Evolutionary conservation across 2,797 vertebrate species (phyloP).

Genomic region (Melanotaenia nigrans): DNA sequence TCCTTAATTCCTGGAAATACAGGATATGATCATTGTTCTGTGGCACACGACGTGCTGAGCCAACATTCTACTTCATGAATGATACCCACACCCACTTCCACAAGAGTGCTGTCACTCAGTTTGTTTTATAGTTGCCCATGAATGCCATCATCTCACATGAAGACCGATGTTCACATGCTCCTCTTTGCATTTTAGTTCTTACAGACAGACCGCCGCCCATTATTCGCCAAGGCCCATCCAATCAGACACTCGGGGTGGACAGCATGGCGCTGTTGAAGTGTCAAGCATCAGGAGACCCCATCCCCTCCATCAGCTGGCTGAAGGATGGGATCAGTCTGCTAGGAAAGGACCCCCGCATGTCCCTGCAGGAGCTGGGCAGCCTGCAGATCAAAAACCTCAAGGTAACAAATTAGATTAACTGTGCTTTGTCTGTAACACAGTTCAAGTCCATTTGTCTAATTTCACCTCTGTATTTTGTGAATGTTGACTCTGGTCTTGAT

Average conservation of each 20-base stretch:
- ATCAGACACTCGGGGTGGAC: conserved; percentile 93
- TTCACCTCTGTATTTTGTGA: not conserved
- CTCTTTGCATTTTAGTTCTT: conserved; percentile 85
- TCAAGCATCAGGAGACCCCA: conserved; percentile 96
- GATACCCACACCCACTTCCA: conserved; percentile 53
- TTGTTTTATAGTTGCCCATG: conserved; percentile 36
- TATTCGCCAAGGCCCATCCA: conserved; percentile 95
- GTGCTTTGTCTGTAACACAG: not conserved
- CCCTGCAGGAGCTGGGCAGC: conserved; percentile 93
- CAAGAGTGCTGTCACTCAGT: conserved; percentile 29
- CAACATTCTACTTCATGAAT: conserved; percentile 50
- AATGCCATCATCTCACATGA: conserved; percentile 14
- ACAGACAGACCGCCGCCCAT: conserved; percentile 98
- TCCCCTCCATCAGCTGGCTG: conserved; percentile 96
- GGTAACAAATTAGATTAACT: conserved; percentile 76
- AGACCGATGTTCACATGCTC: conserved; percentile 2
- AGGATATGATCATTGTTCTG: conserved; percentile 69
- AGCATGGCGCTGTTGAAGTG: conserved; percentile 93
- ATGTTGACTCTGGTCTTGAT: conserved; percentile 7
- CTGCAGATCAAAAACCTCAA: conserved; percentile 93
- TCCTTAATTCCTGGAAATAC: conserved; percentile 69
- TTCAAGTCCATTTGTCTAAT: not conserved
- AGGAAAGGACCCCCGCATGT: conserved; percentile 93
- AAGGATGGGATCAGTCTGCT: conserved; percentile 96
- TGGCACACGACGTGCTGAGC: conserved; percentile 62